A percentile compares a stretch with the other conserved stretches of the same genome.
Conservation (phyloP, 2,113 vertebrate genomes). For the Rhinolophus ferrumequinum region DNA sequence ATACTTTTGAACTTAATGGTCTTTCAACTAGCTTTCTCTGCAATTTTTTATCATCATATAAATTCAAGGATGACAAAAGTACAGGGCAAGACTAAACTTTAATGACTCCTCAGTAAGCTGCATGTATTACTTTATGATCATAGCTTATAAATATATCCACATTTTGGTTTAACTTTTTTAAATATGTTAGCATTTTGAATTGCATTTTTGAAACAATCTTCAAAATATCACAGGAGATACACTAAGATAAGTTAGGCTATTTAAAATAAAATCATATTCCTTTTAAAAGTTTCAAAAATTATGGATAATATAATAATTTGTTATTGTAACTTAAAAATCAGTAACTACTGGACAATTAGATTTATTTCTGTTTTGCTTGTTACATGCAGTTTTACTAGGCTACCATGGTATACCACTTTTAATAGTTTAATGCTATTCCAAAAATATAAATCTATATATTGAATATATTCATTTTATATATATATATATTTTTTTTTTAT, state of each 20-base stretch:
- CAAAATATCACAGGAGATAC: background rate
- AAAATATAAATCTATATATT: background rate
- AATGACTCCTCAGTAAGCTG: background rate
- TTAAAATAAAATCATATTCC: background rate
- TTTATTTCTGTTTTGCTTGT: background rate
- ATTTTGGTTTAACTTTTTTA: background rate
- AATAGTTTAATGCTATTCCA: background rate
- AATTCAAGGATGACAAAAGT: background rate
- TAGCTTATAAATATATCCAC: background rate
- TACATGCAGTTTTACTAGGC: background rate
- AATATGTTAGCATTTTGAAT: background rate
- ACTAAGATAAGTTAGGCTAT: background rate
- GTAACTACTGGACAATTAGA: background rate
- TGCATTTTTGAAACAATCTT: constrained; percentile 11
- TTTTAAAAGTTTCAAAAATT: constrained; percentile 16
- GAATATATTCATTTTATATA: too few species aligned
- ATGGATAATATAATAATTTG: background rate
- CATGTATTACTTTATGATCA: background rate
- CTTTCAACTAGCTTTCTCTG: background rate
- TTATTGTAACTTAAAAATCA: constrained; percentile 7
- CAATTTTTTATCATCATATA: constrained; percentile 33
- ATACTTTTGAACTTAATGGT: background rate
- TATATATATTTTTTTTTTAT: background rate
- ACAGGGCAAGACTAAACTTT: background rate
- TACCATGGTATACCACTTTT: background rate